These are phyloP conservation scores for Blera fallax DNA, from an alignment of 2,888 invertebrate species.

Conservation along the genomic window DNA sequence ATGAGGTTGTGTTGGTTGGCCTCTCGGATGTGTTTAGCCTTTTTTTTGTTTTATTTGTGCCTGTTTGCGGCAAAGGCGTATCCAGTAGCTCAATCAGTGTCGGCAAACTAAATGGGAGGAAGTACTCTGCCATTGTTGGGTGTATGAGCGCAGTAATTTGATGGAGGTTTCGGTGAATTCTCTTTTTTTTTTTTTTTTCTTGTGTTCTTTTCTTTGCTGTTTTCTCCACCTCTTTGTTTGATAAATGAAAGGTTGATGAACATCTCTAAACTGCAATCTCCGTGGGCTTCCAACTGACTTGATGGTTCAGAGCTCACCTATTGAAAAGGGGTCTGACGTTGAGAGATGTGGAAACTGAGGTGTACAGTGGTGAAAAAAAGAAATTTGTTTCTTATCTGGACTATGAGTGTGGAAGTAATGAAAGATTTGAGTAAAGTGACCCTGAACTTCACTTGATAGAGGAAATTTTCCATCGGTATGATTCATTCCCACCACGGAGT, in stretches of 20 bases:
- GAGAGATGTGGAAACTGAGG: not conserved
- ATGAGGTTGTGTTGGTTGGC: conserved; percentile 60
- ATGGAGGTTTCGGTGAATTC: conserved; percentile 49
- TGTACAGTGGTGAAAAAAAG: not conserved
- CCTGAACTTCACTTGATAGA: not conserved
- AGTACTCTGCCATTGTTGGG: conserved; percentile 65
- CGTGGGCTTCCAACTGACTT: conserved; percentile 6
- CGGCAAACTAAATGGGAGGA: conserved; percentile 72
- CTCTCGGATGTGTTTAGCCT: conserved; percentile 18
- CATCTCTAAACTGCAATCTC: conserved; percentile 50
- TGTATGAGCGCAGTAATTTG: conserved; percentile 63
- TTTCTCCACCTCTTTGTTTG: conserved; percentile 32
- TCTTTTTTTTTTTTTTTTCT: conserved; percentile 9
- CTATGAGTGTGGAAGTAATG: not conserved
- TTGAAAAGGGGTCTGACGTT: not conserved
- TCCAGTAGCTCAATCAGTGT: conserved; percentile 73
- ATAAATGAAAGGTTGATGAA: conserved; percentile 55
- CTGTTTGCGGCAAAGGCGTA: conserved; percentile 61
- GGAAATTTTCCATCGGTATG: no score
- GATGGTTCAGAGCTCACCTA: not conserved
- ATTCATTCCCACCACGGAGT: no score
- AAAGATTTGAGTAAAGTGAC: not conserved
- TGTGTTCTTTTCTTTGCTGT: no score
- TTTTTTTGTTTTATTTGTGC: conserved; percentile 17
- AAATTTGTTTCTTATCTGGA: not conserved